These are phyloP conservation scores for Pachyseris speciosa DNA, from an alignment of 64 coral and sea anemone genomes.

Conservation along the genomic window DNA sequence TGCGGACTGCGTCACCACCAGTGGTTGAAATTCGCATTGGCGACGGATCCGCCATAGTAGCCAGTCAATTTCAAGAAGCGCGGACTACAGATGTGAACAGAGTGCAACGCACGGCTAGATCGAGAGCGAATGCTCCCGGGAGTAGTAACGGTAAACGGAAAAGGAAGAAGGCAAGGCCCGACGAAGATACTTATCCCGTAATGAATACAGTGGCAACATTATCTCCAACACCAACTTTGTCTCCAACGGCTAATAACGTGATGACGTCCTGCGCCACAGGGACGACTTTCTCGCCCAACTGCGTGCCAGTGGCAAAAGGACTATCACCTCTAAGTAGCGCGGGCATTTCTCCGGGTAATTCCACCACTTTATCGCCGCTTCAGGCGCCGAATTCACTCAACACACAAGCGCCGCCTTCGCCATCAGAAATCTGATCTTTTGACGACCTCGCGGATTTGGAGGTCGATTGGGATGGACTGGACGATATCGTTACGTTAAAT, in stretches of 20 bases:
- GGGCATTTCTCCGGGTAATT: slow-evolving; percentile 87
- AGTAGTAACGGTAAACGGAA: background rate
- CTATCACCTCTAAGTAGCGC: slow-evolving; percentile 77
- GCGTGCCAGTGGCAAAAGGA: slow-evolving; percentile 61
- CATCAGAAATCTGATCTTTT: slow-evolving; percentile 68
- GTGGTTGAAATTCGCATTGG: slow-evolving; percentile 23
- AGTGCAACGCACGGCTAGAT: slow-evolving; percentile 36
- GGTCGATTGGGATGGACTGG: slow-evolving; percentile 46
- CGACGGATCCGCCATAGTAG: slow-evolving; percentile 49
- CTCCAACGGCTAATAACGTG: background rate
- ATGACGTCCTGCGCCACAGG: background rate
- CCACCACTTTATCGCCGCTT: slow-evolving; percentile 81
- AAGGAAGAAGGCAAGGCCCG: background rate
- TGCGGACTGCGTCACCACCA: slow-evolving; percentile 58
- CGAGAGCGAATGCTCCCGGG: slow-evolving; percentile 57
- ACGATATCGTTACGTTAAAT: slow-evolving; percentile 22
- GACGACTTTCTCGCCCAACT: background rate
- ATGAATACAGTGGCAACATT: background rate
- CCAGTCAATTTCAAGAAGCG: slow-evolving; percentile 73
- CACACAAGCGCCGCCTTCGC: slow-evolving; percentile 66
- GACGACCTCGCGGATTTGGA: slow-evolving; percentile 64
- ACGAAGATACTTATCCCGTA: background rate
- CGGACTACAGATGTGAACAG: slow-evolving; percentile 31
- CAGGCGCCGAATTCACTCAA: slow-evolving; percentile 55
- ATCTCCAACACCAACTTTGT: background rate